Conservation (phyloP, 2,888 invertebrate genomes). For the Allygus modestus region DNA sequence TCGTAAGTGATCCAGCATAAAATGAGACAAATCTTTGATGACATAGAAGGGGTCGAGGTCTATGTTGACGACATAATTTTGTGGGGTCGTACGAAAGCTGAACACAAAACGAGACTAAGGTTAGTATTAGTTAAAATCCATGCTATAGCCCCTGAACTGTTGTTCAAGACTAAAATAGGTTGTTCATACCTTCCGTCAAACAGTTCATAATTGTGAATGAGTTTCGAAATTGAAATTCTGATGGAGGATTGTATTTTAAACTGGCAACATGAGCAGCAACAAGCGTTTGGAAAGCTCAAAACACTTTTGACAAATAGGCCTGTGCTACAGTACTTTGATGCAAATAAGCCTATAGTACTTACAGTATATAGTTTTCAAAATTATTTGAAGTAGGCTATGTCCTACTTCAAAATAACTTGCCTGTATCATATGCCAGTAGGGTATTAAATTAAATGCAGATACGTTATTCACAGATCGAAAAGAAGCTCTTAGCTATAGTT, state of each 20-base stretch:
- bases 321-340: slow-evolving; percentile 46
- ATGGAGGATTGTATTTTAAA: slow-evolving; percentile 66
- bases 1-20: slow-evolving; percentile 71
- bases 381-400: slow-evolving; percentile 14
- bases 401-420: slow-evolving; percentile 35
- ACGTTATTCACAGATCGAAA: slow-evolving; percentile 40
- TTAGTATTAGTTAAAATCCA: slow-evolving; percentile 34
- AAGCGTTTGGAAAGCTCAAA: slow-evolving; percentile 64
- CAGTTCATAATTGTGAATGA: too few species aligned
- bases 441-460: slow-evolving; percentile 21
- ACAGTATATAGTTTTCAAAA: slow-evolving; percentile 20
- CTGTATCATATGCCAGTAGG: slow-evolving; percentile 45
- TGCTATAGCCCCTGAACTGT: too few species aligned
- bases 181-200: too few species aligned
- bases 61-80: slow-evolving; percentile 71
- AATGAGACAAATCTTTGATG: slow-evolving; percentile 65
- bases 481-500: slow-evolving; percentile 35
- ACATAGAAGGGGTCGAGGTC: slow-evolving; percentile 65
- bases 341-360: slow-evolving; percentile 19
- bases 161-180: too few species aligned
- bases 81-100: slow-evolving; percentile 55
- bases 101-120: slow-evolving; percentile 25
- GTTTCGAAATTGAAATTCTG: slow-evolving; percentile 65
- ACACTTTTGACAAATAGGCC: slow-evolving; percentile 20
- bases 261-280: slow-evolving; percentile 62